phyloP scores from a whole-genome alignment of 1,140 invertebrate genomes.

The Heliconius nattereri region DNA sequence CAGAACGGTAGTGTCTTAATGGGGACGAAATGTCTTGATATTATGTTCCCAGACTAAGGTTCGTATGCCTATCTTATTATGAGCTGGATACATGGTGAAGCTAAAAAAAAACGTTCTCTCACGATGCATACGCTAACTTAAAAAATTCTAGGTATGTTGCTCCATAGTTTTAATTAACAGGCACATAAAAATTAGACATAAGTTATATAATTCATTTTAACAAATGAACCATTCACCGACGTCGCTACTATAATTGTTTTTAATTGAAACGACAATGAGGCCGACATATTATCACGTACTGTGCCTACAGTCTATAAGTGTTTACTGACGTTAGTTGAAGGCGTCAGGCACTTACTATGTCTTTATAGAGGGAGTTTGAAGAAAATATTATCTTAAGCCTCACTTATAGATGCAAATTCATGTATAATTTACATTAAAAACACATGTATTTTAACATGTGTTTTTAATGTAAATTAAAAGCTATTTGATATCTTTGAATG shows the following conservation, averaged over 20 bases:
- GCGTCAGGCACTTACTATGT: background rate
- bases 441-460: background rate
- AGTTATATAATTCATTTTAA: background rate
- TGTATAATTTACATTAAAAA: too few species aligned
- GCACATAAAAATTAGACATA: background rate
- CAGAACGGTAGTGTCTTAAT: too few species aligned
- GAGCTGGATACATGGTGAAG: too few species aligned
- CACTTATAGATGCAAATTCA: background rate
- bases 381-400: background rate
- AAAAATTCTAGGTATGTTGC: background rate
- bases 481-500: background rate
- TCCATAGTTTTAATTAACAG: background rate
- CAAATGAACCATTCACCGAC: background rate
- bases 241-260: constrained; percentile 33
- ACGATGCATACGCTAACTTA: too few species aligned
- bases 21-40: too few species aligned
- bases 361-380: background rate
- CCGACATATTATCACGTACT: constrained; percentile 27
- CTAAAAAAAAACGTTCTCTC: too few species aligned
- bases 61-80: too few species aligned
- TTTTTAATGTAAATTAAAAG: background rate
- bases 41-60: too few species aligned
- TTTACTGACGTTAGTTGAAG: constrained; percentile 16
- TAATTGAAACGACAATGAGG: constrained; percentile 47
- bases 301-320: background rate